phyloP scores from a whole-genome alignment of 1,140 invertebrate genomes.

The Ptiloglossa arizonensis region DNA sequence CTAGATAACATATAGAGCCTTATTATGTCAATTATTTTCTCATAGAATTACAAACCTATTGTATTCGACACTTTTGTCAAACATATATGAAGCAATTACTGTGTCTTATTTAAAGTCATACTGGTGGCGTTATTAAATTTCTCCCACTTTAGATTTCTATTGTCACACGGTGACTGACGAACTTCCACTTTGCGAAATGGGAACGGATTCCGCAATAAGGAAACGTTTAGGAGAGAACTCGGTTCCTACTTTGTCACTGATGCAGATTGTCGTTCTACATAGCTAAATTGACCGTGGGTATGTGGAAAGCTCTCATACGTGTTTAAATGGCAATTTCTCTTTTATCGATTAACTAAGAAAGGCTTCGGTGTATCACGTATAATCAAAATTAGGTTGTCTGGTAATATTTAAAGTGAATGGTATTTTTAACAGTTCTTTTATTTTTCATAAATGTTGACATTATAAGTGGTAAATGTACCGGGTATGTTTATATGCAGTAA shows the following conservation, averaged over 20 bases:
- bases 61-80: not conserved
- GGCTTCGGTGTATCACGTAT: not conserved
- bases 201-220: slow-evolving; percentile 66
- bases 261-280: slow-evolving; percentile 67
- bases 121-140: not conserved
- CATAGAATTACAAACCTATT: not conserved
- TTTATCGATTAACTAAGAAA: slow-evolving; percentile 11
- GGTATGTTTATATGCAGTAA: too few relatives aligned
- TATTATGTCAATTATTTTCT: not conserved
- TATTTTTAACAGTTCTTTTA: too few relatives aligned
- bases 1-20: too few relatives aligned
- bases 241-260: slow-evolving; percentile 42
- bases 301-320: slow-evolving; percentile 55
- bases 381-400: not conserved
- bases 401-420: too few relatives aligned
- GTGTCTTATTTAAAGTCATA: not conserved
- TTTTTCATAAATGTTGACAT: too few relatives aligned
- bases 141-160: slow-evolving; percentile 27
- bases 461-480: too few relatives aligned
- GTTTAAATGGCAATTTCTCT: slow-evolving; percentile 22
- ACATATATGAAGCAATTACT: not conserved
- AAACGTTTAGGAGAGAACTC: slow-evolving; percentile 66
- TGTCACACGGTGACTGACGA: slow-evolving; percentile 26
- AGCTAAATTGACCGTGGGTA: slow-evolving; percentile 69
- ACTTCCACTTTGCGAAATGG: slow-evolving; percentile 57